These are phyloP conservation scores for Heliopora coerulea DNA, from an alignment of 92 coral and sea anemone species.

Conservation along the genomic window DNA sequence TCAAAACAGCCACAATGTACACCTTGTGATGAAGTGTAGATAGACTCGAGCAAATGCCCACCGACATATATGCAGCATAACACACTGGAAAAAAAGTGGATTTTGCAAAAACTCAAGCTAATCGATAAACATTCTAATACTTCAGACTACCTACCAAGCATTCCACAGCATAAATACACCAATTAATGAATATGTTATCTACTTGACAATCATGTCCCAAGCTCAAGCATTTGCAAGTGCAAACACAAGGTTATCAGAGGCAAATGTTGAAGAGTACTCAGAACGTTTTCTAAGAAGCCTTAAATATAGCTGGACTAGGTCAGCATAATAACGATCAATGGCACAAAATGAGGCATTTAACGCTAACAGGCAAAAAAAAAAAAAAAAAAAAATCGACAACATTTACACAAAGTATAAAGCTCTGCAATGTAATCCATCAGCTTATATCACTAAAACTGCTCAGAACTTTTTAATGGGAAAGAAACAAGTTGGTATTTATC, in stretches of 20 bases:
- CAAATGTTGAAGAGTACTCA: neutral
- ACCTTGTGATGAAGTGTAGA: conserved; percentile 8
- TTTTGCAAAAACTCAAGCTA: conserved; percentile 49
- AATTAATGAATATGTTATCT: neutral
- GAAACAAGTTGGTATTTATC: conserved; percentile 2
- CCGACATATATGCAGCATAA: neutral
- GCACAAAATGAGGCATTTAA: conserved; percentile 22
- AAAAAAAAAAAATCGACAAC: neutral
- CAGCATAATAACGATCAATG: neutral
- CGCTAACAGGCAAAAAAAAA: conserved; percentile 33
- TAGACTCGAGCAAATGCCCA: conserved; percentile 25
- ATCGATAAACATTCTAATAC: conserved; percentile 54
- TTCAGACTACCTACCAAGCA: conserved; percentile 53
- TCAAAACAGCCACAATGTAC: neutral
- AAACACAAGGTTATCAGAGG: neutral
- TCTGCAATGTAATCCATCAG: conserved; percentile 11
- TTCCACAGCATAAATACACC: conserved; percentile 5
- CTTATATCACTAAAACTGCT: conserved; percentile 24
- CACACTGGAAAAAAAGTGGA: conserved; percentile 24
- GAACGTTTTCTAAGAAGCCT: neutral
- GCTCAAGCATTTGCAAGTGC: conserved; percentile 37
- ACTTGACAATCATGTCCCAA: conserved; percentile 37
- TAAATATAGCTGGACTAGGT: neutral
- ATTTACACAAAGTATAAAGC: conserved; percentile 24
- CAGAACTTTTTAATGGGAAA: conserved; percentile 27